These are phyloP conservation scores for Propithecus coquereli DNA, from an alignment of 2,113 vertebrate species.

Conservation along the genomic window DNA sequence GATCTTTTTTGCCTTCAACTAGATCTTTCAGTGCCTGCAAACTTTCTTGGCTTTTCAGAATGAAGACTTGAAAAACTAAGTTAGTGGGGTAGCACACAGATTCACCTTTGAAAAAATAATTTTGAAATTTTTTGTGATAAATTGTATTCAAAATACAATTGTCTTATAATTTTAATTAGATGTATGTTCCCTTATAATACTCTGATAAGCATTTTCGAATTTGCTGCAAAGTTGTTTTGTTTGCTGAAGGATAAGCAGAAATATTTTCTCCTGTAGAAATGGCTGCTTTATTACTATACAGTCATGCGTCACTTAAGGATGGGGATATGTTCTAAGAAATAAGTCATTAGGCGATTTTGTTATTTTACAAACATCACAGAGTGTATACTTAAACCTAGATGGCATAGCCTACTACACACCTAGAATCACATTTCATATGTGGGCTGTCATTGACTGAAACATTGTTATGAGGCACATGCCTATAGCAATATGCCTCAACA, in stretches of 20 bases:
- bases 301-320: background rate
- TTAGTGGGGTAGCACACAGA: background rate
- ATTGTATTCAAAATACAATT: background rate
- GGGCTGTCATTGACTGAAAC: background rate
- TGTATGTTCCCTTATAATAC: background rate
- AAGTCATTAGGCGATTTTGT: background rate
- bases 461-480: background rate
- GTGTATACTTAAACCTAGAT: background rate
- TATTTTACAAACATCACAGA: background rate
- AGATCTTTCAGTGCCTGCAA: background rate
- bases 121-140: constrained; percentile 25
- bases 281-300: background rate
- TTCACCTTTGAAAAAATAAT: background rate
- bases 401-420: background rate
- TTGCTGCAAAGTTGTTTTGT: background rate
- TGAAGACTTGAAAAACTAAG: constrained; percentile 3
- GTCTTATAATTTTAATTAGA: background rate
- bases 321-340: background rate
- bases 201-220: background rate
- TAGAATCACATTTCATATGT: background rate
- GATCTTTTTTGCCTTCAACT: background rate
- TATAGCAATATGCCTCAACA: background rate
- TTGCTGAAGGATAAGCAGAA: background rate
- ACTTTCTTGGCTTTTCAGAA: constrained; percentile 3
- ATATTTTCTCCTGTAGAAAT: background rate